Conservation (phyloP, 2,888 invertebrate genomes). For the Escarpia spicata region DNA sequence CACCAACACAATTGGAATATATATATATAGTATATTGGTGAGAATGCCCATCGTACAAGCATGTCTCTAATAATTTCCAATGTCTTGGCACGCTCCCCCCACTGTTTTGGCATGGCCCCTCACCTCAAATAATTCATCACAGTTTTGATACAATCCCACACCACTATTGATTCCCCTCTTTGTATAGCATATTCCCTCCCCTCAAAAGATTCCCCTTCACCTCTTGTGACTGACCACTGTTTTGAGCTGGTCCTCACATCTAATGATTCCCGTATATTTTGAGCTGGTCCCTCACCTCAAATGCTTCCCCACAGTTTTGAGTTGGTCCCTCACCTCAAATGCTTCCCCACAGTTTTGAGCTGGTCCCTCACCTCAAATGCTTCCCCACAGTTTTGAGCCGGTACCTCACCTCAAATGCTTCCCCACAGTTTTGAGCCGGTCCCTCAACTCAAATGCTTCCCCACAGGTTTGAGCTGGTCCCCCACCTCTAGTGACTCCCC, state of each 20-base stretch:
- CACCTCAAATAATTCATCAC: too few species aligned
- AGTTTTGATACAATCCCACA: too few species aligned
- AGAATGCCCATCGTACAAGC: too few species aligned
- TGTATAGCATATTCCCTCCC: too few species aligned
- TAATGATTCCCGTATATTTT: background rate
- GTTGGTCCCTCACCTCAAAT: background rate
- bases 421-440: background rate
- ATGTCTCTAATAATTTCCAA: background rate
- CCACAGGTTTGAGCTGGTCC: background rate
- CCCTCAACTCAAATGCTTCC: background rate
- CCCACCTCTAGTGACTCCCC: background rate
- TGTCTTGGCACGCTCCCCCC: background rate
- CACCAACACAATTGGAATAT: too few species aligned
- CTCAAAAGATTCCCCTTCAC: background rate
- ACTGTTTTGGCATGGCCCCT: too few species aligned
- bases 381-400: background rate
- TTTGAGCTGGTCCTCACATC: background rate
- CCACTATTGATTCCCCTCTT: too few species aligned
- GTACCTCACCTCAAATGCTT: background rate
- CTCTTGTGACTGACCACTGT: background rate
- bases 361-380: background rate
- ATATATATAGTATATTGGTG: too few species aligned
- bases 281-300: background rate
- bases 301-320: background rate
- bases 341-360: background rate